A percentile compares a stretch with the other conserved stretches of the same genome.
phyloP scores from a whole-genome alignment of 2,888 invertebrate genomes.

The Nowickia ferox region DNA sequence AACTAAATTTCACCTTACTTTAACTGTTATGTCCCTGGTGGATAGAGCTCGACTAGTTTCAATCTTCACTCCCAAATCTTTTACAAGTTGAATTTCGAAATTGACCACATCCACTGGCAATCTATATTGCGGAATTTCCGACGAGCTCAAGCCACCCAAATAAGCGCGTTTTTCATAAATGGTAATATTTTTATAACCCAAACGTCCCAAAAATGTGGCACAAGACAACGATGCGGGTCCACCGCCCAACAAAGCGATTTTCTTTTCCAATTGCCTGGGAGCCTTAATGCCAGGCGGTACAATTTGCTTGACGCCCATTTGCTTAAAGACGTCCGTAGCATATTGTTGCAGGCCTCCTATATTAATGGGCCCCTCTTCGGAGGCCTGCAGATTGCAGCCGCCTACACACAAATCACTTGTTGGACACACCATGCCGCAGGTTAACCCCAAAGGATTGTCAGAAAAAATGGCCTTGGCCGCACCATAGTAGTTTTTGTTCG shows the following conservation, averaged over 20 bases:
- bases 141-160: constrained; percentile 95
- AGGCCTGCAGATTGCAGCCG: constrained; percentile 97
- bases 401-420: constrained; percentile 99
- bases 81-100: constrained; percentile 95
- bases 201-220: constrained; percentile 95
- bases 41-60: constrained; percentile 89
- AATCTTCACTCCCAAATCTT: constrained; percentile 96
- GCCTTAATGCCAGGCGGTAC: constrained; percentile 88
- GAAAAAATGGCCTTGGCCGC: constrained; percentile 97
- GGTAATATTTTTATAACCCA: constrained; percentile 95
- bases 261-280: constrained; percentile 83
- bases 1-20: constrained; percentile 83
- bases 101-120: constrained; percentile 95
- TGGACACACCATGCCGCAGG: constrained; percentile 99
- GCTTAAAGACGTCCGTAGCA: constrained; percentile 97
- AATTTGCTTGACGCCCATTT: constrained; percentile 96
- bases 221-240: constrained; percentile 98
- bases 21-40: constrained; percentile 88
- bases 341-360: constrained; percentile 99
- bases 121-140: constrained; percentile 98
- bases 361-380: constrained; percentile 98
- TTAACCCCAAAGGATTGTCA: constrained; percentile 97
- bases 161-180: constrained; percentile 95
- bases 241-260: constrained; percentile 94
- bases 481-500: constrained; percentile 99